These are phyloP conservation scores for Synanthedon formicaeformis DNA, from an alignment of 2,888 invertebrate species.

Conservation along the genomic window DNA sequence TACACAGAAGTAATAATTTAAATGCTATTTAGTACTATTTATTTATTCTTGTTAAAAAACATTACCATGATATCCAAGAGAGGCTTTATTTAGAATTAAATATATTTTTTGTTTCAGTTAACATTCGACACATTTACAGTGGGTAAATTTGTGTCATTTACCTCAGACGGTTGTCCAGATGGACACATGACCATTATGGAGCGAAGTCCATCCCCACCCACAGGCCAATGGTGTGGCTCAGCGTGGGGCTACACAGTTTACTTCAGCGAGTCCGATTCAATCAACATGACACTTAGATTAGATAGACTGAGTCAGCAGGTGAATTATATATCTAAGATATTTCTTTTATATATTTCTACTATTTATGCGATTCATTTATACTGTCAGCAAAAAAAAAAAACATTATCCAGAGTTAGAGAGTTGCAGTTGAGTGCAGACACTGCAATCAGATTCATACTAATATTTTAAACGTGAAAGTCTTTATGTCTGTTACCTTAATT, in stretches of 20 bases:
- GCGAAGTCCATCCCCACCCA: conserved; percentile 76
- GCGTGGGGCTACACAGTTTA: conserved; percentile 88
- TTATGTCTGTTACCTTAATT: too few species aligned
- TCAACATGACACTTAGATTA: conserved; percentile 80
- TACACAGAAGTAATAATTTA: neutral
- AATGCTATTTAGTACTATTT: neutral
- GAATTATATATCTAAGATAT: conserved; percentile 12
- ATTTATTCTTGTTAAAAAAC: neutral
- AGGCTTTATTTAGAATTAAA: too few species aligned
- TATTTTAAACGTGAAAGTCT: too few species aligned
- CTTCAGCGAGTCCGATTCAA: conserved; percentile 84
- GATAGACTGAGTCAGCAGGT: conserved; percentile 82
- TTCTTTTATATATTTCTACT: neutral
- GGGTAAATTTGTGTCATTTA: conserved; percentile 83
- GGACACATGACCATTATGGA: conserved; percentile 86
- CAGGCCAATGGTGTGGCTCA: conserved; percentile 86
- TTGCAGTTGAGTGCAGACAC: too few species aligned
- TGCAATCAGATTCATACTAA: too few species aligned
- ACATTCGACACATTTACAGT: conserved; percentile 88
- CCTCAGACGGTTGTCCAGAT: conserved; percentile 82
- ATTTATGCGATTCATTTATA: neutral
- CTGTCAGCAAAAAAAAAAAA: too few species aligned
- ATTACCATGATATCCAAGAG: neutral
- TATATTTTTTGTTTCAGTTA: too few species aligned
- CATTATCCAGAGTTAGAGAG: too few species aligned